Evolutionary conservation across 1,140 invertebrate genomes (phyloP), one percentile per base, ranked within the genome.

Genomic region (Aradophagus sp.): DNA sequence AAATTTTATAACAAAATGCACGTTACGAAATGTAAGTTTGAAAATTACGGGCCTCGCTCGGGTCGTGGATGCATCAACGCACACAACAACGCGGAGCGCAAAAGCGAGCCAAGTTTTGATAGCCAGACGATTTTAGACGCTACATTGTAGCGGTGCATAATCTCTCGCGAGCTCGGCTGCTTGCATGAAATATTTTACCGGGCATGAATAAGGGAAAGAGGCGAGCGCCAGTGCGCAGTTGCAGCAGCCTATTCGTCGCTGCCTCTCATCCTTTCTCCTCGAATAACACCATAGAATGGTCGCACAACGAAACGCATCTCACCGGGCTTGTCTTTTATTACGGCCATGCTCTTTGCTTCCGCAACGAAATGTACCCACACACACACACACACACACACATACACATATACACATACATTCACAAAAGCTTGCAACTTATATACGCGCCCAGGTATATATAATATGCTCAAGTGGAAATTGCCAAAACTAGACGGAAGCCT

Each of bases 171-270:
- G 76, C 70, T 41, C 65, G 58, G 59, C 41, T 44, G 26, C 58
- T 56, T 36, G 69, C 74, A 76, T 80, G 74, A 82, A 81, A 83
- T 78, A 81, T 82, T 81, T 80, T 72, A 58, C 45, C 53, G 32
- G 20, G 66, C 76, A 75, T 75, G 80, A 81, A 83, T 82, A 82
- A 82, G 79, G 62, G 65, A 77, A 73, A 67, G 47, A 56, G 32
- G 39, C 31, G 29, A 35, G 27, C 36, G 12, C 26, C 32, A 59
- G 53, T 56, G 69, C 62, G 56, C 56, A 65, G 68, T 59, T 65
- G 68, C 48, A 41, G 31, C 36, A 36, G 55, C 68, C 41, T 65
- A 50, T 65, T 71, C 50, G 38, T 58, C 32, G 45, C 32, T 35
- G 67, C 62, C 56, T 61, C 56, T 52, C 45, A 50, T 35, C 52